Percentiles rank a stretch among this genome's conserved stretches.
phyloP scores from a whole-genome alignment of 1,140 invertebrate species.

The Alviniconcha marisindica region DNA sequence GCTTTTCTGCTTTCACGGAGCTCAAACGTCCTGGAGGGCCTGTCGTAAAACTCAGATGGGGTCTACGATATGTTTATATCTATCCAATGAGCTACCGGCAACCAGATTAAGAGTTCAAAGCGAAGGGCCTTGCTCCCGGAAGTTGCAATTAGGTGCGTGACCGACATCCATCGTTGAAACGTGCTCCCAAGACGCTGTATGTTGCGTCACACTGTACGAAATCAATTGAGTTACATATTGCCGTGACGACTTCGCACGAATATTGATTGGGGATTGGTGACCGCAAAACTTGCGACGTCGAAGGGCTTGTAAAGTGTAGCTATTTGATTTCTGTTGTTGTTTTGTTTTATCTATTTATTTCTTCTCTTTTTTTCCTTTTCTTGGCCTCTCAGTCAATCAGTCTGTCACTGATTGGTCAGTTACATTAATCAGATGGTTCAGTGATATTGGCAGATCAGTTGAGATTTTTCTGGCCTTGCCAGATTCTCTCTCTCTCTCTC shows the following conservation, averaged over 20 bases:
- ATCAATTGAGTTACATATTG: not conserved
- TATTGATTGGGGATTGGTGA: not conserved
- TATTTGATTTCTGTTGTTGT: not conserved
- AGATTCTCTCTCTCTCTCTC: no score
- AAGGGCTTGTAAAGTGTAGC: not conserved
- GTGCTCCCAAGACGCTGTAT: not conserved
- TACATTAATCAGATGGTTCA: no score
- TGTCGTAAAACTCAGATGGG: not conserved
- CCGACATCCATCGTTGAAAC: no score
- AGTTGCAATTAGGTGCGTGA: not conserved
- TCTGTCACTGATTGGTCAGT: not conserved
- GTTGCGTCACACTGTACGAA: not conserved
- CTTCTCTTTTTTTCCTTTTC: not conserved
- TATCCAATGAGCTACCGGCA: not conserved
- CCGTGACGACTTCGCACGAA: not conserved
- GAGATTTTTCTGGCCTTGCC: not conserved
- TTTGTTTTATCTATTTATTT: no score
- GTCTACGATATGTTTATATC: not conserved
- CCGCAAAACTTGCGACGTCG: not conserved
- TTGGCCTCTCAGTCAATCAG: not conserved
- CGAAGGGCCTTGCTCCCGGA: not conserved
- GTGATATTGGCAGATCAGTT: no score
- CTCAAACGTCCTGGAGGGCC: no score
- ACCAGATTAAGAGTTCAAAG: not conserved
- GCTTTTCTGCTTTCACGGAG: not conserved